Evolutionary conservation across 2,888 invertebrate genomes (phyloP).

Genomic region (Zhuqinia jingwanae): DNA sequence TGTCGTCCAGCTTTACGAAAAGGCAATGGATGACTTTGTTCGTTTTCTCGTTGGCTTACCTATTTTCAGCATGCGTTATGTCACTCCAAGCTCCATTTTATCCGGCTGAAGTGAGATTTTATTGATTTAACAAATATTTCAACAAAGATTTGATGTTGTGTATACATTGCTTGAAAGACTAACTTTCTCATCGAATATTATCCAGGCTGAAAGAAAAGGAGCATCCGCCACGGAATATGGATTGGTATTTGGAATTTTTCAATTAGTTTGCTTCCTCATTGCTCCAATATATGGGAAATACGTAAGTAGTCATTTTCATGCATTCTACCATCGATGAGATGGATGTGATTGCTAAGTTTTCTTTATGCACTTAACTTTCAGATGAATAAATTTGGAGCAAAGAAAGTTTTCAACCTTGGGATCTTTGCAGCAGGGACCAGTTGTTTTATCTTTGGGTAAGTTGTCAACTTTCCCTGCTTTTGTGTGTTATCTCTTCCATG

Average conservation of each 20-base stretch:
- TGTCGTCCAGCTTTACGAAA: constrained; percentile 83
- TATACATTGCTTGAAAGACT: constrained; percentile 16
- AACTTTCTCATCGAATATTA: too few species aligned
- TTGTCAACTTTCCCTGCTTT: background rate
- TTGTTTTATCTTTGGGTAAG: constrained; percentile 91
- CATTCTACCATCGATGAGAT: too few species aligned
- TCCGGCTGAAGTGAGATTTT: constrained; percentile 87
- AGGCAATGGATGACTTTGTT: constrained; percentile 90
- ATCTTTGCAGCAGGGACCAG: constrained; percentile 91
- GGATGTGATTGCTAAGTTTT: too few species aligned
- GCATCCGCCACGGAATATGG: constrained; percentile 92
- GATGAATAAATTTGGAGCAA: constrained; percentile 90
- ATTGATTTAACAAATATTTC: constrained; percentile 78
- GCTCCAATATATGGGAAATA: constrained; percentile 93
- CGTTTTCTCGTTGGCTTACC: constrained; percentile 91
- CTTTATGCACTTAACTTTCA: too few species aligned
- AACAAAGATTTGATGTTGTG: background rate
- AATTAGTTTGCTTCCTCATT: constrained; percentile 90
- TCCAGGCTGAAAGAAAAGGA: constrained; percentile 88
- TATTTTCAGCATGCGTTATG: constrained; percentile 92
- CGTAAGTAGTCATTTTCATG: constrained; percentile 81
- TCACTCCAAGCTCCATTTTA: constrained; percentile 93
- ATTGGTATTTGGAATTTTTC: constrained; percentile 90
- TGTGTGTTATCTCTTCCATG: too few species aligned
- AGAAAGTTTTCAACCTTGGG: constrained; percentile 90